phyloP scores from a whole-genome alignment of 2,888 invertebrate species.

The Microdon myrmicae region DNA sequence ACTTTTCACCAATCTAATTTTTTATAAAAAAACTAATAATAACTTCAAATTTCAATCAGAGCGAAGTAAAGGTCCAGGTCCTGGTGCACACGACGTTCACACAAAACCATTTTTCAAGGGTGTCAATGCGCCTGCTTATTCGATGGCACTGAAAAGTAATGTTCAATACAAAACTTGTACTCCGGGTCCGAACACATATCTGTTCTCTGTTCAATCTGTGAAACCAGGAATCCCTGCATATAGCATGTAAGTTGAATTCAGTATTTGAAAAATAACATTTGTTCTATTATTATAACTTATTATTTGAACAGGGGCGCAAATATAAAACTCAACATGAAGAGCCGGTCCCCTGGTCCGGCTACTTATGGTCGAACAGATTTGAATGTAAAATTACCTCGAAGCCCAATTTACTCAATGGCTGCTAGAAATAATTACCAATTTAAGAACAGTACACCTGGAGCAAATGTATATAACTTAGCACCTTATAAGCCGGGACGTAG shows the following conservation, averaged over 20 bases:
- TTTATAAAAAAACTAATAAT: no score
- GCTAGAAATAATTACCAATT: constrained; percentile 32
- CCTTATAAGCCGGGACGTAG: constrained; percentile 60
- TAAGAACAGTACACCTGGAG: constrained; percentile 57
- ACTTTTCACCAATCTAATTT: neutral
- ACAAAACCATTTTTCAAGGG: constrained; percentile 57
- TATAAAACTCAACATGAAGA: constrained; percentile 40
- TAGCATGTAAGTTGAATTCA: constrained; percentile 59
- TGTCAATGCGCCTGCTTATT: constrained; percentile 67
- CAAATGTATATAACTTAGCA: constrained; percentile 60
- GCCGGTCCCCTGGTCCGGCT: constrained; percentile 63
- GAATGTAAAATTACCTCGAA: constrained; percentile 53
- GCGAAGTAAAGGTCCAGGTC: constrained; percentile 61
- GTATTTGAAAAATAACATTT: neutral
- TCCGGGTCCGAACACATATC: constrained; percentile 63
- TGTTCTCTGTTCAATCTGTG: constrained; percentile 54
- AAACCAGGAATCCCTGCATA: constrained; percentile 54
- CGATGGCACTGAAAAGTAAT: constrained; percentile 66
- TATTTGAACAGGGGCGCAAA: constrained; percentile 57
- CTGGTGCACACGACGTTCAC: constrained; percentile 60
- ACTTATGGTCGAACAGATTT: constrained; percentile 59
- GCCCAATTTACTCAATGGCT: constrained; percentile 60
- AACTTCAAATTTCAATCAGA: no score
- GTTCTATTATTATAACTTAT: neutral
- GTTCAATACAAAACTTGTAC: constrained; percentile 53